Conservation (phyloP, 1,140 invertebrate genomes). For the Microplitis demolitor region DNA sequence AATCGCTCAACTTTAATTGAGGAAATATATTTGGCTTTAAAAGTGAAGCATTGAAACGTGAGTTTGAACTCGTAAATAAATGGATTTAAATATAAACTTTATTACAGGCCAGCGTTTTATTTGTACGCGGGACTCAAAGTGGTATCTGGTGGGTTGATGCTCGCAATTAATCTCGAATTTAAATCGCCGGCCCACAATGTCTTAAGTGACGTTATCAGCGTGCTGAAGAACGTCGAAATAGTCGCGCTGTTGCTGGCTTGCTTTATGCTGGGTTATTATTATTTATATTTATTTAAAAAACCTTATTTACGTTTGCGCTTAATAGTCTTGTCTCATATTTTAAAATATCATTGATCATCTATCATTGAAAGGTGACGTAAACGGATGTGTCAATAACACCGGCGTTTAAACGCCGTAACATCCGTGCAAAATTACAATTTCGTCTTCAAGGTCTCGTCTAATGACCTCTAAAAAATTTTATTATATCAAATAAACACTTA, state of each 20-base stretch:
- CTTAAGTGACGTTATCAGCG: slow-evolving; percentile 70
- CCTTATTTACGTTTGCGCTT: no score
- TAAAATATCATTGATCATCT: background rate
- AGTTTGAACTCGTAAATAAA: no score
- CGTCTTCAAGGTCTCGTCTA: no score
- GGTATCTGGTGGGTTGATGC: slow-evolving; percentile 70
- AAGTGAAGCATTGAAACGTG: no score
- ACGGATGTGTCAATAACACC: slow-evolving; percentile 10
- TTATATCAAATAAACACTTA: background rate
- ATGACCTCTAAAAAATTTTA: background rate
- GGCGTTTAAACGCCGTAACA: background rate
- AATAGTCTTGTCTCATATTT: no score
- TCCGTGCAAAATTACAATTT: background rate
- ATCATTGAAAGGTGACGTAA: slow-evolving; percentile 8
- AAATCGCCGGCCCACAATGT: slow-evolving; percentile 76
- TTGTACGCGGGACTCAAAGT: slow-evolving; percentile 76
- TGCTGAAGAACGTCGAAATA: slow-evolving; percentile 76
- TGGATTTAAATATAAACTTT: background rate
- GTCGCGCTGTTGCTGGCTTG: slow-evolving; percentile 74
- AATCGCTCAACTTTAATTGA: background rate
- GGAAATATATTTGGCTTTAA: no score
- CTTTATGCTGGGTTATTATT: slow-evolving; percentile 72
- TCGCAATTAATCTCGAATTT: slow-evolving; percentile 78
- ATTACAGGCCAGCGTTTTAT: slow-evolving; percentile 76
- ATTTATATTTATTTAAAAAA: background rate